phyloP scores from a whole-genome alignment of 2,888 invertebrate genomes.

The Melanostoma scalare region DNA sequence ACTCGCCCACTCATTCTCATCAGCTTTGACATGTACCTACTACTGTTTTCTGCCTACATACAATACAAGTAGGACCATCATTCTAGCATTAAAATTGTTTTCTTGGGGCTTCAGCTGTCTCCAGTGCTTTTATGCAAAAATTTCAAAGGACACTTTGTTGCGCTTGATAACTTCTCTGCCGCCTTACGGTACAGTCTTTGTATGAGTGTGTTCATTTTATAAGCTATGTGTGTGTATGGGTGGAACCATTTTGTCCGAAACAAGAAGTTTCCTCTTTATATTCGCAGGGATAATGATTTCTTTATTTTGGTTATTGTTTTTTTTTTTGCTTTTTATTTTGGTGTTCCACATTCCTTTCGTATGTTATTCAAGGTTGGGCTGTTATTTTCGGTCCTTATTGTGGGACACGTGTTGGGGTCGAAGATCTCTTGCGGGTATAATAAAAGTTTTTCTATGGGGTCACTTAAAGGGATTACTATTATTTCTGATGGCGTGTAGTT shows the following conservation, averaged over 20 bases:
- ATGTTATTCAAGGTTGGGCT: conserved; percentile 17
- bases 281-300: conserved; percentile 9
- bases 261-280: conserved; percentile 6
- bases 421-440: conserved; percentile 44
- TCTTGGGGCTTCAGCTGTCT: conserved; percentile 11
- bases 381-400: conserved; percentile 4
- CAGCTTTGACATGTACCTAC: too few relatives aligned
- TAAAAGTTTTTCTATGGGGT: conserved; percentile 43
- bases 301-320: too few relatives aligned
- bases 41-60: background rate
- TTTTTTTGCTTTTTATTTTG: background rate
- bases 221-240: too few relatives aligned
- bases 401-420: conserved; percentile 32
- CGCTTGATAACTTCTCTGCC: background rate
- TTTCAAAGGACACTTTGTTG: conserved; percentile 14
- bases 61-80: conserved; percentile 5
- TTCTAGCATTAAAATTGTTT: conserved; percentile 38
- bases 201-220: too few relatives aligned
- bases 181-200: too few relatives aligned
- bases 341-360: background rate
- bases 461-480: conserved; percentile 40
- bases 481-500: conserved; percentile 11
- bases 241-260: background rate
- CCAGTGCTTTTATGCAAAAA: conserved; percentile 10
- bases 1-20: too few relatives aligned